Conservation (phyloP, 2,113 vertebrate species). For the Pseudopipra pipra region DNA sequence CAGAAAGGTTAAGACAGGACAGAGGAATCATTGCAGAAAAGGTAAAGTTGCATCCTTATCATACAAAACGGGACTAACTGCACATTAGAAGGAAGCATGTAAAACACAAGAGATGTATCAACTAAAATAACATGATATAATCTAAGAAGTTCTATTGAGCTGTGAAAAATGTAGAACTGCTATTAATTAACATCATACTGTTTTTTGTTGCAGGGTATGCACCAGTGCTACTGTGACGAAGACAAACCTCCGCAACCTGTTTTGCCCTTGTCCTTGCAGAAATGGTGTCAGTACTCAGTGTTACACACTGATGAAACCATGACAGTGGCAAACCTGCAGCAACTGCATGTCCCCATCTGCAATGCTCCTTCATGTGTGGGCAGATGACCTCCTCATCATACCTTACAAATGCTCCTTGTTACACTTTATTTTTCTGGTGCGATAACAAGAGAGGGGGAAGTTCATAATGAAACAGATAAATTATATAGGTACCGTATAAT, state of each 20-base stretch:
- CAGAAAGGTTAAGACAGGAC: neutral
- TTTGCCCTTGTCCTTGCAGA: neutral
- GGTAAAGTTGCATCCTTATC: neutral
- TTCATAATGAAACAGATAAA: neutral
- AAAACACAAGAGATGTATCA: neutral
- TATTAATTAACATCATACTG: neutral
- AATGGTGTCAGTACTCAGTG: neutral
- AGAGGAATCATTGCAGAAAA: neutral
- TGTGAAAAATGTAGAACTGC: neutral
- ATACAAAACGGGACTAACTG: neutral
- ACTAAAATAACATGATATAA: neutral
- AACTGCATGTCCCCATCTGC: neutral
- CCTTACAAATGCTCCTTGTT: neutral
- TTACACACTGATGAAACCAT: neutral
- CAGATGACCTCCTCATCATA: neutral
- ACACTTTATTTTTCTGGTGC: neutral
- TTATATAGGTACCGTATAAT: neutral
- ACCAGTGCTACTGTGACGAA: neutral
- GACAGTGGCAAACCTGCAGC: neutral
- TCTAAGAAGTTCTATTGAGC: neutral
- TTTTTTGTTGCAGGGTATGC: neutral
- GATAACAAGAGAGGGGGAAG: neutral
- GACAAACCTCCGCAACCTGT: neutral
- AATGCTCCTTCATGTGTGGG: neutral
- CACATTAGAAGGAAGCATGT: neutral